Conservation (phyloP, 2,113 vertebrate species). For the Embiotoca jacksoni region DNA sequence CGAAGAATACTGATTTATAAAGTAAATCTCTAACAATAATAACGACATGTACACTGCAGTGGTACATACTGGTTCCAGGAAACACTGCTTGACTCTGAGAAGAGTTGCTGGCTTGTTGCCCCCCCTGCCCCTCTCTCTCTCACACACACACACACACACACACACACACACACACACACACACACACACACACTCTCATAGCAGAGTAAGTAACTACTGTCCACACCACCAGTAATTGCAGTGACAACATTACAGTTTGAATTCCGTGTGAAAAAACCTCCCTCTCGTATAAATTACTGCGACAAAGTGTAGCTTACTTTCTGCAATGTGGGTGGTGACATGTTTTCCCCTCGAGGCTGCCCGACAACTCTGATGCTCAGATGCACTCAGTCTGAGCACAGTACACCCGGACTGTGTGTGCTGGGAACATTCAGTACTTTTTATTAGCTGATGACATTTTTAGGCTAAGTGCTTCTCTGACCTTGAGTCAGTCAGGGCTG, state of each 20-base stretch:
- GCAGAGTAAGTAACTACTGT: neutral
- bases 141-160: no score
- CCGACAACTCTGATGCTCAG: neutral
- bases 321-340: slow-evolving; percentile 7
- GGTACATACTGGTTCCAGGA: neutral
- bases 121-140: neutral
- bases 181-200: no score
- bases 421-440: slow-evolving; percentile 35
- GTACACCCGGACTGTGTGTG: neutral
- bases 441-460: slow-evolving; percentile 36
- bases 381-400: slow-evolving; percentile 13
- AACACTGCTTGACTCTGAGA: slow-evolving; percentile 15
- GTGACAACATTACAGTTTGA: neutral
- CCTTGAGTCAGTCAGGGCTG: slow-evolving; percentile 24
- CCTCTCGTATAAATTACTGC: slow-evolving; percentile 2
- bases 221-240: neutral
- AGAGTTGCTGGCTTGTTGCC: neutral
- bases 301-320: slow-evolving; percentile 25
- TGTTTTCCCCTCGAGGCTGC: slow-evolving; percentile 8
- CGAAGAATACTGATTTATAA: neutral
- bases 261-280: neutral
- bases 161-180: no score
- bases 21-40: neutral
- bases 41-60: neutral
- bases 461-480: slow-evolving; percentile 28